These are phyloP conservation scores for Tribolium madens DNA, from an alignment of 1,140 invertebrate species.

Conservation along the genomic window DNA sequence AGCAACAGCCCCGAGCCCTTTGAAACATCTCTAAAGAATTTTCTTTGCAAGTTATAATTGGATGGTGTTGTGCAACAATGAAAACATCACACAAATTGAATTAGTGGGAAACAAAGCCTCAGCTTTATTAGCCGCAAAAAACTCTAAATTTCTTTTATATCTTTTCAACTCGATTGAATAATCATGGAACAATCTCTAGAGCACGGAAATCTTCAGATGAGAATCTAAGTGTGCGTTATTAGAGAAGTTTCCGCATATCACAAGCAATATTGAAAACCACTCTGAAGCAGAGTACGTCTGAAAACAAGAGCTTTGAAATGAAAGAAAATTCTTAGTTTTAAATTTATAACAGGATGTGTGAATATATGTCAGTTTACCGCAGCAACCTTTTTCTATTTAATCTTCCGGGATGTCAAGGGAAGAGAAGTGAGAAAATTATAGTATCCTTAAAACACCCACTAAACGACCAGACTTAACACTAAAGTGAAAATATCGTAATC, in stretches of 20 bases:
- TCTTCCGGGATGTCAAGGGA: not conserved
- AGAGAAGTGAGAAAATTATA: not conserved
- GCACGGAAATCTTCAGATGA: not conserved
- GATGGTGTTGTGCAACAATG: conserved; percentile 29
- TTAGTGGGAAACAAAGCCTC: conserved; percentile 7
- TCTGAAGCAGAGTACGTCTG: not conserved
- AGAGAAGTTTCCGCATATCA: not conserved
- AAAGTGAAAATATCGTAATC: conserved; percentile 11
- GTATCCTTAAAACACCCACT: not conserved
- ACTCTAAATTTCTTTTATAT: not conserved
- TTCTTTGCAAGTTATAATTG: conserved; percentile 27
- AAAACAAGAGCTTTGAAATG: not conserved
- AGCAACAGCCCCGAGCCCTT: not conserved
- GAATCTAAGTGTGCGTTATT: conserved; percentile 15
- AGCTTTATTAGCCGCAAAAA: conserved; percentile 7
- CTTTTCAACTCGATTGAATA: not conserved
- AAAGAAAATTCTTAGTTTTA: not conserved
- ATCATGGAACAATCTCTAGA: not conserved
- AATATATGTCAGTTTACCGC: not conserved
- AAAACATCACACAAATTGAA: conserved; percentile 19
- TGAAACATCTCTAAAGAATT: conserved; percentile 24
- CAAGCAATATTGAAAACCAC: conserved; percentile 3
- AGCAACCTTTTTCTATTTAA: conserved; percentile 7
- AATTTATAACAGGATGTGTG: conserved; percentile 1
- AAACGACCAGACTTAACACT: conserved; percentile 16